Percentiles rank a stretch among this genome's conserved stretches.
phyloP scores from a whole-genome alignment of 2,797 vertebrate genomes.

The Lutjanus campechanus region DNA sequence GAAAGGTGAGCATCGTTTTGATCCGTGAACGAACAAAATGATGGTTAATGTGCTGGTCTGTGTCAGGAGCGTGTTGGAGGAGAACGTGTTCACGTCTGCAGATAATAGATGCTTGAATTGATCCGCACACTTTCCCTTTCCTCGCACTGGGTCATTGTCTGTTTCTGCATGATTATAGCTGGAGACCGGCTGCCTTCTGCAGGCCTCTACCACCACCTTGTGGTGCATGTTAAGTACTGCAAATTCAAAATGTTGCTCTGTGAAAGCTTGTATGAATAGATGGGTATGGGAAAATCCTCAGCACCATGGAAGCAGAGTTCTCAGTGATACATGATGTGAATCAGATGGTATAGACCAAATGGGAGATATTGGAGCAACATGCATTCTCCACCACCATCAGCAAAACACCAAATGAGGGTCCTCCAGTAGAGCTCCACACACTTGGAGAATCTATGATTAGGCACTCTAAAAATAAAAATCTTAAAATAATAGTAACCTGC shows the following conservation, averaged over 20 bases:
- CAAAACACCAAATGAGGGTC: neutral
- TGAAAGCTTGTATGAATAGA: neutral
- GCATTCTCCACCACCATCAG: too few relatives aligned
- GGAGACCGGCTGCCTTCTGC: neutral
- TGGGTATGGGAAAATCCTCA: neutral
- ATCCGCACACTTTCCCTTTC: constrained; percentile 18
- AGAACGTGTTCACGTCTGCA: neutral
- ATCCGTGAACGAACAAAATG: constrained; percentile 26
- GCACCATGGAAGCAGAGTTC: neutral
- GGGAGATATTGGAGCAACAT: too few relatives aligned
- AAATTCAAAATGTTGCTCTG: neutral
- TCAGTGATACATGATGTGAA: neutral
- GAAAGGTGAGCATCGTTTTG: constrained; percentile 5
- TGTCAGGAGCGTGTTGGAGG: constrained; percentile 8
- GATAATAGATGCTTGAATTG: constrained; percentile 33
- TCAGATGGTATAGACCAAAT: too few relatives aligned
- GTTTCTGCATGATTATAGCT: neutral
- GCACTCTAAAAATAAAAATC: neutral
- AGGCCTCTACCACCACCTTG: constrained; percentile 47
- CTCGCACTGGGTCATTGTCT: constrained; percentile 16
- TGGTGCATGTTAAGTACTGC: constrained; percentile 27
- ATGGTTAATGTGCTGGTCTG: constrained; percentile 12
- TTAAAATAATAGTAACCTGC: too few relatives aligned
- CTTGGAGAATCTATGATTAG: neutral
- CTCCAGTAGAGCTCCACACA: neutral